Base-by-base conservation (phyloP, 2,888 invertebrate species). In the Ectemnius cavifrons region DNA sequence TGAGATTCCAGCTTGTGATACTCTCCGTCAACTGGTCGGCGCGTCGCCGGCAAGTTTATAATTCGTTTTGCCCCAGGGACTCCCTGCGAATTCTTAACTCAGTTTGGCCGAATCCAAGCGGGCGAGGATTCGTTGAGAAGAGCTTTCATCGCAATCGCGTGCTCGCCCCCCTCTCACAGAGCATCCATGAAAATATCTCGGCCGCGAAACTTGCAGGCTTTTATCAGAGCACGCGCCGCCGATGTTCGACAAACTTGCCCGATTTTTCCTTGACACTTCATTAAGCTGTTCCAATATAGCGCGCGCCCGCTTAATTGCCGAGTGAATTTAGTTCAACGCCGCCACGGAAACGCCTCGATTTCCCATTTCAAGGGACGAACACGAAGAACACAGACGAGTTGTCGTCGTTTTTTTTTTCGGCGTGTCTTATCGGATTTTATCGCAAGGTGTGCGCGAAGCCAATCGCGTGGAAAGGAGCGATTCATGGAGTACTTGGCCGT, bases 31-130 rank as follows among this genome's bases (percentile, higher is more conserved):
- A 37, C 37, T n/a, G 23, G 45, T 16, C 49, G 14, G 49, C n/a
- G 59, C 16, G 58, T 58, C 57, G 49, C 11, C 63, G 63, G 46
- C 72, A 59, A 78, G 71, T 77, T 71, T 28, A 71, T 77, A 77
- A 78, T 69, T 74, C 69, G 69, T 67, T 78, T 77, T 69, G 45
- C 61, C 45, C 73, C 16, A 37, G 37, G 37, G 52, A 61, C 62
- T 37, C 63, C 46, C 71, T 63, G 68, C 61, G 67, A 63, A 73
- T 64, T 71, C 58, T 63, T 78, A 77, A 77, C 77, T 77, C 66
- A 60, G 61, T 78, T 78, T 71, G 73, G 47, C 63, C 45, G 61
- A 75, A 63, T 16, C 45, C 59, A 4, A 37, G 37, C 37, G 37
- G 6, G 8, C 16, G 56, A 18, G 64, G 60, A 63, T 69, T 68